Base-by-base conservation (phyloP, 2,797 vertebrate species). In the Semaprochilodus insignis region DNA sequence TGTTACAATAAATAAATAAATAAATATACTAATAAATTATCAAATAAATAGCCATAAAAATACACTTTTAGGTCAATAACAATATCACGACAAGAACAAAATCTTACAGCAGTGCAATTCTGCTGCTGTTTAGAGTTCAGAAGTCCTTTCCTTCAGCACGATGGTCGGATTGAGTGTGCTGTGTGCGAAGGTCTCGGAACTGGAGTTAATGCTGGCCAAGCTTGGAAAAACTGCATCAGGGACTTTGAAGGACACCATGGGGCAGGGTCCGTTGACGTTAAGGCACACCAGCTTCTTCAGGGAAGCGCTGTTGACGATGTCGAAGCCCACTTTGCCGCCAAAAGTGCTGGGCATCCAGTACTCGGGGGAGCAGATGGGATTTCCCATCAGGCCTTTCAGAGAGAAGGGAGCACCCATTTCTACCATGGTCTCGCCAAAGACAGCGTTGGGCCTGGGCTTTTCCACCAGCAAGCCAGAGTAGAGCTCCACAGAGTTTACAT, bases 311-410 rank as follows among this genome's bases (percentile, higher is more conserved):
- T 99, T 99, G 91, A 99, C 83, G 19, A 99, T 97, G 40, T 96
- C 92, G 62, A 99, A 99, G 63, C 98, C 98, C 6, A 95, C 96
- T 70, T 92, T 94, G 59, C 98, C 98, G 21, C 98, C 98, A 0
- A 99, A 99, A 8, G 98, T 99, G 91, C 98, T 99, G 0, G 98
- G 98, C 90, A 97, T 99, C 98, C 98, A 99, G 93, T 99, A 99
- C 80, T 97, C 95, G 0, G 98, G 98, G 6, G 98, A 99, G 87
- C 98, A 99, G 86, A 99, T 99, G 14, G 96, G 91, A 21, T 99
- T 99, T 82, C 98, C 98, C 97, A 99, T 92, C 16, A 99, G 93
- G 70, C 98, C 98, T 87, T 99, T 99, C 83, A 99, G 93, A 17
- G 98, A 99, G 91, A 95, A 99, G 0, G 98, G 98, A 0, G 98